A percentile compares a stretch with the other conserved stretches of the same genome.
Evolutionary conservation across 2,888 invertebrate species (phyloP).

Genomic region (Tenthredo notha): DNA sequence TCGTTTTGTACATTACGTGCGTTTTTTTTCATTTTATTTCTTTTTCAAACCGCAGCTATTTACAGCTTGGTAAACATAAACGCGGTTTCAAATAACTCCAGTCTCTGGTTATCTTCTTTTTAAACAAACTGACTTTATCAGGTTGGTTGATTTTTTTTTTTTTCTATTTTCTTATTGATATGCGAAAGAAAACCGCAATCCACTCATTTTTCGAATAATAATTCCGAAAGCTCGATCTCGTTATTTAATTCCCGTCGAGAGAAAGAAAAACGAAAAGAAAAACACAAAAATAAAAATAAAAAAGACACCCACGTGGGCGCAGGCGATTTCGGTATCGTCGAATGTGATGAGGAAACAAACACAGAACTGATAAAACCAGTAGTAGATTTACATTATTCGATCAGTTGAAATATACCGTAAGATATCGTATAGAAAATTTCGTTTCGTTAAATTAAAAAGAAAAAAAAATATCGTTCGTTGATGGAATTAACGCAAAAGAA

Average conservation of each 20-base stretch:
- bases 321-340: neutral
- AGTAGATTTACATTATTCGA: neutral
- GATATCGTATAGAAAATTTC: too few species aligned
- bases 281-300: too few species aligned
- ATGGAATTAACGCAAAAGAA: too few species aligned
- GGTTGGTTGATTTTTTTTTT: too few species aligned
- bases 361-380: neutral
- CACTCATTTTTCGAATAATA: neutral
- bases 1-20: neutral
- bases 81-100: neutral
- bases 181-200: neutral
- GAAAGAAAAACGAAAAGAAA: too few species aligned
- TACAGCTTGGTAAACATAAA: neutral
- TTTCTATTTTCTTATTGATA: too few species aligned
- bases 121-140: neutral
- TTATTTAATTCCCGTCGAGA: neutral
- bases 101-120: neutral
- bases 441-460: too few species aligned
- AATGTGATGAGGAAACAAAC: neutral
- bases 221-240: neutral
- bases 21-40: neutral
- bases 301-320: neutral
- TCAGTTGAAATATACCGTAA: neutral
- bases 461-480: too few species aligned
- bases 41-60: neutral